Conservation (phyloP, 2,113 vertebrate genomes). For the Chaetops frenatus region DNA sequence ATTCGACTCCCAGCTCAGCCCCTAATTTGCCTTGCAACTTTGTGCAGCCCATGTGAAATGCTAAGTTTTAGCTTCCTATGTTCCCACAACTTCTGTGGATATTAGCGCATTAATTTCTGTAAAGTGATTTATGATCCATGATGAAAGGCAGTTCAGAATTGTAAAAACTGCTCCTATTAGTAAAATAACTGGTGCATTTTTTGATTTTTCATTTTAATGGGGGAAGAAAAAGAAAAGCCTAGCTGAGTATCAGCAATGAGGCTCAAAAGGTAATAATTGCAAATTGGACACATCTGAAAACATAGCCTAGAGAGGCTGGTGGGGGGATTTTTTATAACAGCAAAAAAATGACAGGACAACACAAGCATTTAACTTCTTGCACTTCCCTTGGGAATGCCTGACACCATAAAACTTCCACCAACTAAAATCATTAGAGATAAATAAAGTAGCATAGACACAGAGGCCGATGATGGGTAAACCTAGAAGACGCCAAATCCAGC, state of each 20-base stretch:
- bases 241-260: background rate
- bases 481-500: conserved; percentile 62
- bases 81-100: background rate
- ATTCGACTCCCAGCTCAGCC: background rate
- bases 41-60: background rate
- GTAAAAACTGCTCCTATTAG: conserved; percentile 7
- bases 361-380: background rate
- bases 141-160: conserved; percentile 32
- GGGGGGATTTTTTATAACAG: background rate
- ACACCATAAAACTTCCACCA: background rate
- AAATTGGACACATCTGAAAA: background rate
- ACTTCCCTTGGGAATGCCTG: background rate
- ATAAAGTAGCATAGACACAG: background rate
- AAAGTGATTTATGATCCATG: conserved; percentile 18
- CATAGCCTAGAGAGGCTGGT: background rate
- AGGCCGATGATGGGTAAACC: conserved; percentile 30
- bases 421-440: background rate
- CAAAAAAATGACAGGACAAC: background rate
- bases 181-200: conserved; percentile 33
- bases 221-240: background rate
- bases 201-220: conserved; percentile 19
- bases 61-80: background rate
- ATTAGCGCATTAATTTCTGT: background rate
- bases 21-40: background rate
- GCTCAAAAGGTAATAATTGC: conserved; percentile 1